Evolutionary conservation across 2,113 vertebrate species (phyloP), one percentile per base, ranked within the genome.

Genomic region (Rhegmatorhina hoffmannsi): DNA sequence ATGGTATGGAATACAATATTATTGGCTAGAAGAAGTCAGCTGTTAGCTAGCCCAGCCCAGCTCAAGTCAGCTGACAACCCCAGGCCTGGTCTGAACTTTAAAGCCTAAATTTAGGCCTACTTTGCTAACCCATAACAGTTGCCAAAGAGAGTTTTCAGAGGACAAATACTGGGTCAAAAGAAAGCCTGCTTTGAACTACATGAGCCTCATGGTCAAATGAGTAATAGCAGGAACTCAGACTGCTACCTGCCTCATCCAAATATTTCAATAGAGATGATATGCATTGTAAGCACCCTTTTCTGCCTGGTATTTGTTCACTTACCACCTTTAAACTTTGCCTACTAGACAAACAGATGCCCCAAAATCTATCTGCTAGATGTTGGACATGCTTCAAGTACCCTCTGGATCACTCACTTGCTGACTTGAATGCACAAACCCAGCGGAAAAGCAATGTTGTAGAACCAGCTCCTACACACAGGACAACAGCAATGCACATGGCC

Each of bases 401-500:
- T 56, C 9, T 3, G 3, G 29, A 19, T 19, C 16, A 24, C 20
- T 38, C 29, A 7, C 29, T 69, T 34, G n/a, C 52, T 56, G 79
- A n/a, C 8, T 6, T 26, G 58, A 79, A 55, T 16, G 28, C 43
- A 96, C 79, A 86, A 91, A 77, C 10, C 16, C 31, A 31, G 50
- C 60, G 31, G n/a, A 82, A 89, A 77, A 73, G 3, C 18, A 12
- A 4, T 3, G 7, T 8, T 77, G 23, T 56, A 60, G 18, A 59
- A 14, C 33, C 68, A 44, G 1, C 20, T 36, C 21, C 77, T 60
- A 24, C 10, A 2, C 13, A 52, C 64, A 36, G 21, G 70, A 53
- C 40, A 69, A 16, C 11, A 56, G 33, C 16, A 24, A 16, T 5
- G 44, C 26, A 5, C 3, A 1, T 1, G 3, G 17, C 46, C 31